These are phyloP conservation scores for Blastobasis adustella DNA, from an alignment of 2,888 invertebrate genomes.

Conservation along the genomic window DNA sequence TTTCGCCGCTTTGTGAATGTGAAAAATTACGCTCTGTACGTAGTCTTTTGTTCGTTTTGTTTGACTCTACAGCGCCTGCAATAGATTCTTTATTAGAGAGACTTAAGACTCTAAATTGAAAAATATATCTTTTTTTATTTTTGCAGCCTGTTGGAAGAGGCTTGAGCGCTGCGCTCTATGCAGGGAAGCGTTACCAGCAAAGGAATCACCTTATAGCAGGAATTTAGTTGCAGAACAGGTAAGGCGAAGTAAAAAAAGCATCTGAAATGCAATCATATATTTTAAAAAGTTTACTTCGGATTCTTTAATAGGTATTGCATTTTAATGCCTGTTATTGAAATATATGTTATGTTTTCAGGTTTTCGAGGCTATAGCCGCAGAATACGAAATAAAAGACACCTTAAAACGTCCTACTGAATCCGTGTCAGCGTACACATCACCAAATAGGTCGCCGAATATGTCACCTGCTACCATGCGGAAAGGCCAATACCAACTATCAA, in stretches of 20 bases:
- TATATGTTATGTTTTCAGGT: slow-evolving; percentile 33
- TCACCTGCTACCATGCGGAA: slow-evolving; percentile 43
- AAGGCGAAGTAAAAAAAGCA: neutral
- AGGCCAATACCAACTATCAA: slow-evolving; percentile 55
- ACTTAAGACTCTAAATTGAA: no score
- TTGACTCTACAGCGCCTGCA: no score
- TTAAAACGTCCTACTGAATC: slow-evolving; percentile 32
- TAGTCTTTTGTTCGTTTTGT: no score
- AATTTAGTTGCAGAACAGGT: slow-evolving; percentile 65
- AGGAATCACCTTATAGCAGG: slow-evolving; percentile 54
- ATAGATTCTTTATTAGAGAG: no score
- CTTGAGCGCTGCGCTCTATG: slow-evolving; percentile 58
- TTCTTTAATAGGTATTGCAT: no score
- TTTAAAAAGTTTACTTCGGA: neutral
- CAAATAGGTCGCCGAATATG: slow-evolving; percentile 42
- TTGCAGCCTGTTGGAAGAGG: slow-evolving; percentile 54
- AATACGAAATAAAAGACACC: slow-evolving; percentile 55
- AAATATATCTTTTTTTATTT: neutral
- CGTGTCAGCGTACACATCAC: slow-evolving; percentile 43
- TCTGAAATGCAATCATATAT: neutral
- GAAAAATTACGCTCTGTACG: no score
- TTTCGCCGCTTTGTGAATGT: no score
- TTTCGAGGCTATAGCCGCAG: slow-evolving; percentile 63
- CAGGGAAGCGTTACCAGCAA: slow-evolving; percentile 48
- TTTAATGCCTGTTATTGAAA: no score